phyloP scores from a whole-genome alignment of 2,113 vertebrate species.

The Nyctibius bracteatus region DNA sequence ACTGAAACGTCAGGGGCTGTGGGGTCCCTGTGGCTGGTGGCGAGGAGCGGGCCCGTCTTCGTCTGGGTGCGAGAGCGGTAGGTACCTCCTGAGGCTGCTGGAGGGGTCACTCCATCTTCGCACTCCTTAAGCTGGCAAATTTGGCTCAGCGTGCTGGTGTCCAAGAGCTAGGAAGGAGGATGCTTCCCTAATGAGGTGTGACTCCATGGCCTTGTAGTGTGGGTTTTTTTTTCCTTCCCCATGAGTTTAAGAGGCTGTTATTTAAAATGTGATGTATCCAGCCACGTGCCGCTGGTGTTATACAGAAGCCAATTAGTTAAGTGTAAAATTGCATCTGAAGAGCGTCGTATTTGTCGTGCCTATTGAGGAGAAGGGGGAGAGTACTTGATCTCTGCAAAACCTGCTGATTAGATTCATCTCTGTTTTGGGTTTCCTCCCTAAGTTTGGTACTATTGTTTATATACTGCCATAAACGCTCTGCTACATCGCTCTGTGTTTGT shows the following conservation, averaged over 20 bases:
- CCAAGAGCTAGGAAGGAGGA: neutral
- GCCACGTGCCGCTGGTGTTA: neutral
- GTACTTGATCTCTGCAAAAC: neutral
- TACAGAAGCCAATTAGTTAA: neutral
- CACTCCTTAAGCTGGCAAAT: neutral
- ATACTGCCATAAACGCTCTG: neutral
- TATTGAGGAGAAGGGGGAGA: neutral
- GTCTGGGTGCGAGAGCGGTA: neutral
- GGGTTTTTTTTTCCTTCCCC: neutral
- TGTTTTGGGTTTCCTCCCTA: neutral
- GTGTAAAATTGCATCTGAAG: neutral
- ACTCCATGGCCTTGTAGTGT: neutral
- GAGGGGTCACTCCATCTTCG: neutral
- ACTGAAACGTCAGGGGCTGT: too few species aligned
- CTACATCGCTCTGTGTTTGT: neutral
- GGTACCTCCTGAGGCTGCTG: neutral
- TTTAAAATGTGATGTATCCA: neutral
- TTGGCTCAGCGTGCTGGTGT: neutral
- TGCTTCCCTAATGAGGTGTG: neutral
- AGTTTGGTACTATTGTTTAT: neutral
- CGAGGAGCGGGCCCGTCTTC: neutral
- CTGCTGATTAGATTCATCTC: neutral
- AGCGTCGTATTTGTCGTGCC: neutral
- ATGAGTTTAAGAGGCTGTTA: neutral
- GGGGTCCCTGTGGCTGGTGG: accelerated